Base-by-base conservation (phyloP, 23 tunicate genomes). In the Diplosoma virens region DNA sequence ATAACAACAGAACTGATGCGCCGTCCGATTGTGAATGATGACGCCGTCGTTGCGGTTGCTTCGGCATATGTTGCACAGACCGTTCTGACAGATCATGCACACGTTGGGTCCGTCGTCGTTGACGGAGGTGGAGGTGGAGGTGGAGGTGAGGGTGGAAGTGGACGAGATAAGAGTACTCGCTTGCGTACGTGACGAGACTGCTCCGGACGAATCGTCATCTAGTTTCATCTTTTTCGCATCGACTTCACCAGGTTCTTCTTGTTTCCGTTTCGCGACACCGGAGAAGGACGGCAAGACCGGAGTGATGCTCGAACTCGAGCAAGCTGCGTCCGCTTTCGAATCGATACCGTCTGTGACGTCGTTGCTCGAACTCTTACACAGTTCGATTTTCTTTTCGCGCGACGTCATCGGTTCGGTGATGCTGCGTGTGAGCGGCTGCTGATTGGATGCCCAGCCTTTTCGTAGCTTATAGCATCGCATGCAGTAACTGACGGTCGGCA, bases 1-100 rank as follows among this genome's bases (percentile, higher is more conserved):
- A 36, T 47, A 84, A 34, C 97, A 90, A 74, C 90, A 84, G 60
- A 86, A 84, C 77, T 90, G 97, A 37, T 90, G 97, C 2, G 76
- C 82, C 16, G 47, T 78, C 21, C 67, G 55, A 0, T 86, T 79
- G 53, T 90, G 97, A 18, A 84, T 32, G 11, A 90, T 47, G 0
- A 79, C 55, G 23, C 90, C 90, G 30, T 90, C 81, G 33, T 84
- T 90, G 16, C 78, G 90, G 47, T 79, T 65, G 32, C 53, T 84
- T 2, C 82, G 83, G 48, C 97, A 90, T 14, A 90, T 79, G 59
- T 84, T 90, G 65, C 97, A 90, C 0, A 79, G 55, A 5, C 87
- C 87, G 21, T 67, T 66, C 32, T 1, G 48, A 30, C 47, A 24
- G 22, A 0, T 66, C 59, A 53, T 35, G 71, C 54, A 24, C 0